A percentile compares a stretch with the other conserved stretches of the same genome.
These are phyloP conservation scores for Microplitis demolitor DNA, from an alignment of 1,140 invertebrate genomes.

Conservation along the genomic window DNA sequence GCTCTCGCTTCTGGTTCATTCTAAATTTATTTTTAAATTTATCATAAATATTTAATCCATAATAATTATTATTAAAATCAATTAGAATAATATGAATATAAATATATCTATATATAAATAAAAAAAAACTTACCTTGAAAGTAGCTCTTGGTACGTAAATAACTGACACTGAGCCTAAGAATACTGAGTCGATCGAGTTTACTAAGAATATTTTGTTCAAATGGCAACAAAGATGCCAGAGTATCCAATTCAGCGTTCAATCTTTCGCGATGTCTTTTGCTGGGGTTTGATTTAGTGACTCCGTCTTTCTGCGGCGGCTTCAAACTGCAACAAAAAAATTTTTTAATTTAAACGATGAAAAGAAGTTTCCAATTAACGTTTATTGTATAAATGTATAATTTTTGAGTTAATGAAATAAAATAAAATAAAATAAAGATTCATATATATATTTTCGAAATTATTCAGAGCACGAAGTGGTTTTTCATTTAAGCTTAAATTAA, in stretches of 20 bases:
- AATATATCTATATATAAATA: neutral
- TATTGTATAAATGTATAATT: no score
- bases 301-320: slow-evolving; percentile 95
- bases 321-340: slow-evolving; percentile 68
- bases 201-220: slow-evolving; percentile 97
- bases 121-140: slow-evolving; percentile 86
- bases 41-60: no score
- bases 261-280: slow-evolving; percentile 95
- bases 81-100: no score
- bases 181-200: slow-evolving; percentile 98
- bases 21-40: no score
- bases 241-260: slow-evolving; percentile 98
- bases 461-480: neutral
- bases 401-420: no score
- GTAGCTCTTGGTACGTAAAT: slow-evolving; percentile 97
- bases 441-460: neutral
- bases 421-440: neutral
- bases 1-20: neutral
- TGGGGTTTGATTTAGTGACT: slow-evolving; percentile 98
- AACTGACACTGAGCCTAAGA: slow-evolving; percentile 94
- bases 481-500: neutral
- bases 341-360: neutral
- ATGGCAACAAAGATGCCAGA: slow-evolving; percentile 95
- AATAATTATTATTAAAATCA: no score
- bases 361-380: no score